A percentile compares a stretch with the other conserved stretches of the same genome.
Conservation (phyloP, 2,888 invertebrate species). For the Tipula confusa region DNA sequence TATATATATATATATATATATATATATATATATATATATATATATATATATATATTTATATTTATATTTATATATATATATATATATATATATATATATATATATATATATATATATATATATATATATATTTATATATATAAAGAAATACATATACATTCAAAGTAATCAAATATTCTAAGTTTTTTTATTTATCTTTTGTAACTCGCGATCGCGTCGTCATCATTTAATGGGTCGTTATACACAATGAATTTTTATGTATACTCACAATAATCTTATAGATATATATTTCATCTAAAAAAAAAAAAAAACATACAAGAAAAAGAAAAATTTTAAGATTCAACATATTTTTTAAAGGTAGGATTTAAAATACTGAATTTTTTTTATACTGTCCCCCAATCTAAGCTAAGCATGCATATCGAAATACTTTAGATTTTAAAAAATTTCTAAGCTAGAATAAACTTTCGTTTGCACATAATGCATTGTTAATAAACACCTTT, state of each 20-base stretch:
- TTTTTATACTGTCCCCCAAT: not conserved
- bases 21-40: not conserved
- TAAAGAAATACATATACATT: not conserved
- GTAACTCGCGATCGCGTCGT: conserved; percentile 7
- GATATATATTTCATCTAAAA: not conserved
- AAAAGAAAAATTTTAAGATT: not conserved
- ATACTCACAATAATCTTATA: not conserved
- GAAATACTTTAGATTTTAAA: not conserved
- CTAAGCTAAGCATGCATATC: not conserved
- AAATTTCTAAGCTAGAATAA: not conserved
- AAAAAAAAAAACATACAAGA: no score
- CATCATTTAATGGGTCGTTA: conserved; percentile 3
- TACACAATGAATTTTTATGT: not conserved
- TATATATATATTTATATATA: no score
- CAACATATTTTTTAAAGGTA: not conserved
- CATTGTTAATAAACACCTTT: not conserved
- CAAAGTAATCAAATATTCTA: not conserved
- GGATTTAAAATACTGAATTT: not conserved
- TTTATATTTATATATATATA: not conserved
- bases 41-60: not conserved
- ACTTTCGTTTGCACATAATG: not conserved
- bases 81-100: not conserved
- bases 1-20: not conserved
- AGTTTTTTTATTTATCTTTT: conserved; percentile 8
- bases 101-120: not conserved